Conservation (phyloP, 2,797 vertebrate species). For the Acanthornis magna region DNA sequence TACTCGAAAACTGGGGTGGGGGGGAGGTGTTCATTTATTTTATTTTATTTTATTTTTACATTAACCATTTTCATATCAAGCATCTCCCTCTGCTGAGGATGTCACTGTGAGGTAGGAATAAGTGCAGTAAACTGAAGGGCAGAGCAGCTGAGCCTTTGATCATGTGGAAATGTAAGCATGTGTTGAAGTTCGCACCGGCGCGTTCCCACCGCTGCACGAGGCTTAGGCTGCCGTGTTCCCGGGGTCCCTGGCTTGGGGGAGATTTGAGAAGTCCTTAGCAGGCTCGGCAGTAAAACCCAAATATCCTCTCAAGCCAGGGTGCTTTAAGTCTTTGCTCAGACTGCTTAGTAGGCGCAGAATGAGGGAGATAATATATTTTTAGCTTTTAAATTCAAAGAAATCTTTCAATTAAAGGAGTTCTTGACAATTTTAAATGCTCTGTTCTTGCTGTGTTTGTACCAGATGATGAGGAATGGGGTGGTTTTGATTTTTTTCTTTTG, state of each 20-base stretch:
- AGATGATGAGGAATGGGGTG: not conserved
- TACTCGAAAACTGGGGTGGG: not conserved
- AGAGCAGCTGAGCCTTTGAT: slow-evolving; percentile 28
- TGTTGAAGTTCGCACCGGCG: not conserved
- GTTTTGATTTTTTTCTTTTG: not conserved
- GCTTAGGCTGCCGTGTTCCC: not conserved
- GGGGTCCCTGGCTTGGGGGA: not conserved
- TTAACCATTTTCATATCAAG: not conserved
- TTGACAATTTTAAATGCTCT: not conserved
- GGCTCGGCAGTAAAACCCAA: not conserved
- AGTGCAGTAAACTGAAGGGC: not conserved
- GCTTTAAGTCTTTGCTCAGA: slow-evolving; percentile 27
- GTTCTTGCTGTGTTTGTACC: not conserved
- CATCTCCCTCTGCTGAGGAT: not conserved
- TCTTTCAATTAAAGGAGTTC: not conserved
- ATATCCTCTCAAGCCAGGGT: not conserved
- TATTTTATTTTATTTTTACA: not conserved
- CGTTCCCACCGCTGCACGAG: not conserved
- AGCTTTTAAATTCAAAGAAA: not conserved
- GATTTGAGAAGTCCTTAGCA: slow-evolving; percentile 24
- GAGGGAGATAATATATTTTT: not conserved
- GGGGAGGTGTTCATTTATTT: too few species aligned
- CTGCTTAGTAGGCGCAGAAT: not conserved
- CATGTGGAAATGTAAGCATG: not conserved
- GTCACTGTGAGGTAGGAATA: slow-evolving; percentile 16